A percentile compares a stretch with the other conserved stretches of the same genome.
phyloP scores from a whole-genome alignment of 2,888 invertebrate genomes.

The Sphaerophoria taeniata region DNA sequence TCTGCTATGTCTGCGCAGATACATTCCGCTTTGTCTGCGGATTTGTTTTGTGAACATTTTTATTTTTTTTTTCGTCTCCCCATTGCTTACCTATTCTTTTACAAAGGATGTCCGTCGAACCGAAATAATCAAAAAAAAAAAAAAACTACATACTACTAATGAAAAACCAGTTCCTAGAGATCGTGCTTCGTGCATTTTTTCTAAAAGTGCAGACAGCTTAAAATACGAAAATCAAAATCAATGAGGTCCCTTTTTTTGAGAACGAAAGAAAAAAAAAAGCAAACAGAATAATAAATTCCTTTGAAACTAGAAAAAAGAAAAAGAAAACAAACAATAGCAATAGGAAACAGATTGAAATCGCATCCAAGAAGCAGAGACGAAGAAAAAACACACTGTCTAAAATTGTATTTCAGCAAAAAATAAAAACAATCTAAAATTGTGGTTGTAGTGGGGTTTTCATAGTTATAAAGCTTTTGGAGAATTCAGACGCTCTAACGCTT shows the following conservation, averaged over 20 bases:
- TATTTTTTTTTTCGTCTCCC: background rate
- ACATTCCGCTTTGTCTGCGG: constrained; percentile 65
- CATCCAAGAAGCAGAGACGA: constrained; percentile 35
- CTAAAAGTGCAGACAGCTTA: constrained; percentile 57
- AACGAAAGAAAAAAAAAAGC: background rate
- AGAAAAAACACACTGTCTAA: constrained; percentile 31
- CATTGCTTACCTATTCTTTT: constrained; percentile 32
- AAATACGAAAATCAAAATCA: constrained; percentile 12
- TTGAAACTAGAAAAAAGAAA: constrained; percentile 64
- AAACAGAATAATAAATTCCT: constrained; percentile 32
- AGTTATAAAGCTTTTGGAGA: constrained; percentile 31
- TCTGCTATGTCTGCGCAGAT: constrained; percentile 61
- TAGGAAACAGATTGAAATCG: constrained; percentile 62
- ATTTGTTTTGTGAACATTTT: constrained; percentile 39
- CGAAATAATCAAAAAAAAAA: constrained; percentile 5
- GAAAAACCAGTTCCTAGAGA: constrained; percentile 65
- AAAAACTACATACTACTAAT: background rate
- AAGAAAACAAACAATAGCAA: constrained; percentile 70
- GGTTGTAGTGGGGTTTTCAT: constrained; percentile 15
- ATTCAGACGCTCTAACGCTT: background rate
- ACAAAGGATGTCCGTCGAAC: constrained; percentile 10
- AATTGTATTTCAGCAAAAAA: constrained; percentile 41
- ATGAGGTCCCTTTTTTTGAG: constrained; percentile 17
- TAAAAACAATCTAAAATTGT: constrained; percentile 40
- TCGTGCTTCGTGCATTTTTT: constrained; percentile 48